Percentiles rank a stretch among this genome's conserved stretches.
Conservation (phyloP, 92 coral and sea anemone genomes). For the Ricordea florida region DNA sequence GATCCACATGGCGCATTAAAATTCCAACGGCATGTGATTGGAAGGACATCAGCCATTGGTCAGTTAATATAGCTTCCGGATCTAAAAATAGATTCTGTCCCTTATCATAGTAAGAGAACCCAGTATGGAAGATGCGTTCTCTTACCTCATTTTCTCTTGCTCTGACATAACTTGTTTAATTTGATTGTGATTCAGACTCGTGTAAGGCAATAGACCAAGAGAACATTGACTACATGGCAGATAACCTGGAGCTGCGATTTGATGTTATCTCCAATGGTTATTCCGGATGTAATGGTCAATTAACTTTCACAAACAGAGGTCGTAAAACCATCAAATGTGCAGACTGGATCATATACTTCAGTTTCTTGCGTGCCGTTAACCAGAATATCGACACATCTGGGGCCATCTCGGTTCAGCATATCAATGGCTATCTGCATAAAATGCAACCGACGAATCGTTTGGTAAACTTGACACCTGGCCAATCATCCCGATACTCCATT, state of each 20-base stretch:
- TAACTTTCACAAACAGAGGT: slow-evolving; percentile 81
- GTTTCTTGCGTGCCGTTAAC: slow-evolving; percentile 65
- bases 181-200: slow-evolving; percentile 42
- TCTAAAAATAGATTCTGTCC: too few relatives aligned
- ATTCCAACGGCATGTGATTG: too few relatives aligned
- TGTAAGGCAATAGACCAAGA: slow-evolving; percentile 64
- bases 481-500: slow-evolving; percentile 18
- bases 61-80: too few relatives aligned
- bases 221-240: slow-evolving; percentile 75
- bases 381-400: slow-evolving; percentile 6
- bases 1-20: too few relatives aligned
- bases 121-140: too few relatives aligned
- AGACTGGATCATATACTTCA: slow-evolving; percentile 83
- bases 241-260: slow-evolving; percentile 75
- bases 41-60: too few relatives aligned
- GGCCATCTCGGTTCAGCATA: slow-evolving; percentile 32
- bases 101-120: too few relatives aligned
- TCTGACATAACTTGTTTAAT: too few relatives aligned
- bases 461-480: slow-evolving; percentile 4
- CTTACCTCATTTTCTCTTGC: too few relatives aligned
- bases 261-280: slow-evolving; percentile 79
- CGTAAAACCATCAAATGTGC: slow-evolving; percentile 47
- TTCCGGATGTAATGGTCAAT: slow-evolving; percentile 60
- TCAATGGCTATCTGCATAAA: slow-evolving; percentile 65
- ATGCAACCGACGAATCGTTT: slow-evolving; percentile 50